Conservation (phyloP, 2,113 vertebrate genomes). For the Illadopsis cleaveri region DNA sequence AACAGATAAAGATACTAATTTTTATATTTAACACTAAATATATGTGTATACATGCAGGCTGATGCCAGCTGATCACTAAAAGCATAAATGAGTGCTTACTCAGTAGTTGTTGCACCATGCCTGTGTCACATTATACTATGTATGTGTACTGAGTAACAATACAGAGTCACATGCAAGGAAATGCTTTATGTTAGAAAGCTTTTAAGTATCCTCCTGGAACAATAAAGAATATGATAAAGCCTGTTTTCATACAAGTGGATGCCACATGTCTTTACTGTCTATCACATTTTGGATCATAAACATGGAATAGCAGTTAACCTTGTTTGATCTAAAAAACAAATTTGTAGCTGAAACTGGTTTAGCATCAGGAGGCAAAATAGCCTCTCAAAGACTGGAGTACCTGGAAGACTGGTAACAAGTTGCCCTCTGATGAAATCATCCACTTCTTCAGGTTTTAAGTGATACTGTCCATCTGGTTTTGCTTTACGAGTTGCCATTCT, state of each 20-base stretch:
- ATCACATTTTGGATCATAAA: not conserved
- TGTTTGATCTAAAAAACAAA: not conserved
- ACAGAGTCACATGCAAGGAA: not conserved
- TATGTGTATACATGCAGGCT: not conserved
- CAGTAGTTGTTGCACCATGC: not conserved
- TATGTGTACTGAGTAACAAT: not conserved
- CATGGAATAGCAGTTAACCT: not conserved
- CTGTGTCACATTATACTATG: not conserved
- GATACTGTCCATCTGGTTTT: conserved; percentile 93
- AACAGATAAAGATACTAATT: not conserved
- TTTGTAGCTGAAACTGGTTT: not conserved
- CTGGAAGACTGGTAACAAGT: conserved; percentile 90
- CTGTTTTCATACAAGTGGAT: not conserved
- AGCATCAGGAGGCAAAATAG: not conserved
- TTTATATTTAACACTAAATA: not conserved
- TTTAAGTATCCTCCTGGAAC: not conserved
- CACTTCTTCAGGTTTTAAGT: conserved; percentile 91
- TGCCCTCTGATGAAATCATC: conserved; percentile 96
- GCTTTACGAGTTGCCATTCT: conserved; percentile 94
- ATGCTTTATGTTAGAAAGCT: not conserved
- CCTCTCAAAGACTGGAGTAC: conserved; percentile 63
- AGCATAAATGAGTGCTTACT: not conserved
- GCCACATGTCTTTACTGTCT: not conserved
- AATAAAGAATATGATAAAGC: not conserved
- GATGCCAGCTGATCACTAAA: not conserved